phyloP scores from a whole-genome alignment of 2,888 invertebrate species.

The Leptinotarsa rubiginosa region DNA sequence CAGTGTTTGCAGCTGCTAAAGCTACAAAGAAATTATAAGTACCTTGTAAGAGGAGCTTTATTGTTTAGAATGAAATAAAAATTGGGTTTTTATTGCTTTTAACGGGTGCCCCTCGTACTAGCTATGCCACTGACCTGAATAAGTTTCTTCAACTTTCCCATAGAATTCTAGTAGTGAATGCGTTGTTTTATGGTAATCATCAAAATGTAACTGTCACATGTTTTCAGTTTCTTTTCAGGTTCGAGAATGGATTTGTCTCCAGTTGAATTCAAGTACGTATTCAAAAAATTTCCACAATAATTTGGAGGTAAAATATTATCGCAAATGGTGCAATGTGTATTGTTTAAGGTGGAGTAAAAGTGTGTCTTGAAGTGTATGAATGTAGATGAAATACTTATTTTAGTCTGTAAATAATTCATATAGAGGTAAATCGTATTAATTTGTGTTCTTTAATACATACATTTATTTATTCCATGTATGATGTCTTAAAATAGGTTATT shows the following conservation, averaged over 20 bases:
- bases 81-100: no score
- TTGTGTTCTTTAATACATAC: constrained; percentile 30
- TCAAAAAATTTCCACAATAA: constrained; percentile 47
- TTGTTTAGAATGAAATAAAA: no score
- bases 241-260: constrained; percentile 23
- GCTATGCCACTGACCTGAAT: no score
- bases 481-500: constrained; percentile 37
- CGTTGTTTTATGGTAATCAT: background rate
- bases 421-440: constrained; percentile 35
- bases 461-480: constrained; percentile 42
- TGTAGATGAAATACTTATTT: constrained; percentile 46
- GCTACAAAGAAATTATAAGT: no score
- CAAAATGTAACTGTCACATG: constrained; percentile 43
- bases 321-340: constrained; percentile 59
- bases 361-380: constrained; percentile 48
- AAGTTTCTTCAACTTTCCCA: no score
- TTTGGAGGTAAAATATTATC: constrained; percentile 64
- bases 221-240: constrained; percentile 46
- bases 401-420: constrained; percentile 48
- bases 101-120: no score
- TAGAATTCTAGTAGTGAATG: constrained; percentile 22
- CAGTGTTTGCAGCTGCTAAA: no score
- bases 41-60: no score
- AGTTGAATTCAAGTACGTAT: constrained; percentile 59
- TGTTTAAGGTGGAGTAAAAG: constrained; percentile 32